Evolutionary conservation across 2,113 vertebrate genomes (phyloP).

Genomic region (Tiliqua scincoides): DNA sequence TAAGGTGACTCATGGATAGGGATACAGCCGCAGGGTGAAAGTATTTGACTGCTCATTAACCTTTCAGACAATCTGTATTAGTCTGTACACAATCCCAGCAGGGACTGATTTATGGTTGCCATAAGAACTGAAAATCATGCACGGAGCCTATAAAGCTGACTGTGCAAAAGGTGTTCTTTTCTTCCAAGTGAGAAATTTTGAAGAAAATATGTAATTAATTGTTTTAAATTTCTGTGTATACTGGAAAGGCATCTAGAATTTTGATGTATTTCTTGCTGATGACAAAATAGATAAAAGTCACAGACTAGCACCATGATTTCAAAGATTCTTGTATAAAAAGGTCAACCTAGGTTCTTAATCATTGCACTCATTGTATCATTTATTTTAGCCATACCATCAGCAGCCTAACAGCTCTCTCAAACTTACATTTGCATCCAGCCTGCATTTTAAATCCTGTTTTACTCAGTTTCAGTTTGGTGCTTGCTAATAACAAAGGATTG

Average conservation of each 20-base stretch:
- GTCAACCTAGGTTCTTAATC: not conserved
- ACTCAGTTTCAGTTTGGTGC: not conserved
- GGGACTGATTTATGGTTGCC: not conserved
- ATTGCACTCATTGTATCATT: not conserved
- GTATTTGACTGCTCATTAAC: not conserved
- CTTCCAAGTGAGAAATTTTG: not conserved
- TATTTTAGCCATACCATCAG: not conserved
- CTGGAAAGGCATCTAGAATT: too few species aligned
- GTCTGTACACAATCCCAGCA: not conserved
- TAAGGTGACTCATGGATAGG: not conserved
- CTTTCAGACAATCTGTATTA: not conserved
- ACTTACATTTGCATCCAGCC: not conserved
- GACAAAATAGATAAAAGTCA: too few species aligned
- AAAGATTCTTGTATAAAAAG: not conserved
- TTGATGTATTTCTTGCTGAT: not conserved
- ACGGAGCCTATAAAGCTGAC: not conserved
- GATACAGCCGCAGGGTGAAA: not conserved
- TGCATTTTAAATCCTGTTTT: not conserved
- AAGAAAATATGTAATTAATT: not conserved
- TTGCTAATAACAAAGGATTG: not conserved
- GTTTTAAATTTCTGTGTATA: not conserved
- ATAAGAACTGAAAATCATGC: not conserved
- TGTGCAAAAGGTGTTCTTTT: not conserved
- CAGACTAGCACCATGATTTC: not conserved
- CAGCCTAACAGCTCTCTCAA: not conserved